phyloP scores from a whole-genome alignment of 2,888 invertebrate species.

The Acleris cristana region DNA sequence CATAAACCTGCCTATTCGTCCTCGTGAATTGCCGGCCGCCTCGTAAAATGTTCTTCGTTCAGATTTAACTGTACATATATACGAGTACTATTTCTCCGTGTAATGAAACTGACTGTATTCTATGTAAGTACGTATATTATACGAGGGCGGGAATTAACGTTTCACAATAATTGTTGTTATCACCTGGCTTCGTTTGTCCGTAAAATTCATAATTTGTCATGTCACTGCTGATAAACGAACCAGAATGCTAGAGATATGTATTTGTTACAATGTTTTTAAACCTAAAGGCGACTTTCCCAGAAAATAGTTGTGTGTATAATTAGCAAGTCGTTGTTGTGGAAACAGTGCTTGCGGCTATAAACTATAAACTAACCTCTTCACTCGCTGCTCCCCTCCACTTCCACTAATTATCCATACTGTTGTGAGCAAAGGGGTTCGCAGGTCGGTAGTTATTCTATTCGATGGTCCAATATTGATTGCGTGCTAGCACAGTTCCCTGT shows the following conservation, averaged over 20 bases:
- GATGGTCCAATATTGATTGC: conserved; percentile 48
- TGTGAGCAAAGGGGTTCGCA: conserved; percentile 62
- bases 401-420: conserved; percentile 61
- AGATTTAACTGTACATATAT: conserved; percentile 29
- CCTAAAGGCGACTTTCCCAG: neutral
- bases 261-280: conserved; percentile 1
- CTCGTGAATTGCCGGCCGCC: conserved; percentile 45
- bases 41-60: conserved; percentile 41
- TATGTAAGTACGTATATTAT: no score
- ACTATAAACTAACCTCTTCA: conserved; percentile 55
- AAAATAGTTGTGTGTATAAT: conserved; percentile 25
- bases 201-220: conserved; percentile 5
- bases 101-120: conserved; percentile 4
- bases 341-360: conserved; percentile 50
- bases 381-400: conserved; percentile 50
- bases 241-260: conserved; percentile 15
- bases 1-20: conserved; percentile 57
- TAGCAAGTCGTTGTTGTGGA: conserved; percentile 44
- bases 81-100: conserved; percentile 5
- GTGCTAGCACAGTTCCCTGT: conserved; percentile 40
- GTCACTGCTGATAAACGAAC: conserved; percentile 1
- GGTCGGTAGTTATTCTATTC: conserved; percentile 53
- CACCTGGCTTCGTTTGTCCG: no score
- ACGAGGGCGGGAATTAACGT: no score
- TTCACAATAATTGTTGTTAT: no score